Conservation (phyloP, 2,888 invertebrate genomes). For the Amorpha juglandis region DNA sequence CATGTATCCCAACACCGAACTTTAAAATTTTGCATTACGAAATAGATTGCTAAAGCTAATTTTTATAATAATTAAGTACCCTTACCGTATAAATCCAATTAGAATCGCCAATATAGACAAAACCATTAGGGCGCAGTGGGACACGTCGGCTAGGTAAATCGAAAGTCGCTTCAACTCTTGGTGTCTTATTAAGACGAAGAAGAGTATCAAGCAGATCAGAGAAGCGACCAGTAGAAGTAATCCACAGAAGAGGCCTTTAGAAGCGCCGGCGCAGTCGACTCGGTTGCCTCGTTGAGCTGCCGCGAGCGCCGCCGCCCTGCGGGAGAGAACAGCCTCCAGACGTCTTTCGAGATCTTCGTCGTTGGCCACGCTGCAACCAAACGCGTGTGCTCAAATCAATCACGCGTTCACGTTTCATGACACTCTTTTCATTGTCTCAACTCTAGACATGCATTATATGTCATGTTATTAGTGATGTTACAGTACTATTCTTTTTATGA, state of each 20-base stretch:
- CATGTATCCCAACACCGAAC: slow-evolving; percentile 3
- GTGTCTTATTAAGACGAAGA: slow-evolving; percentile 96
- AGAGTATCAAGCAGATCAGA: slow-evolving; percentile 95
- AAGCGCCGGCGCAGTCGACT: slow-evolving; percentile 97
- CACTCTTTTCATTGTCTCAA: slow-evolving; percentile 11
- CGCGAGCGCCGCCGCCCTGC: slow-evolving; percentile 93
- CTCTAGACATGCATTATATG: slow-evolving; percentile 10
- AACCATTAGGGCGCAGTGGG: slow-evolving; percentile 94
- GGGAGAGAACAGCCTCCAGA: slow-evolving; percentile 93
- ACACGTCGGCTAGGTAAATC: slow-evolving; percentile 95
- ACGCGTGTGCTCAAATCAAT: slow-evolving; percentile 69
- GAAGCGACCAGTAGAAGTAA: slow-evolving; percentile 94
- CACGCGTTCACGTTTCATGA: slow-evolving; percentile 17
- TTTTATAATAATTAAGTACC: slow-evolving; percentile 31
- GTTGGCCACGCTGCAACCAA: slow-evolving; percentile 83
- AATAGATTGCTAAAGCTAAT: slow-evolving; percentile 16
- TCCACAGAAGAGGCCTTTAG: slow-evolving; percentile 96
- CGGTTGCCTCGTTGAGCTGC: slow-evolving; percentile 92
- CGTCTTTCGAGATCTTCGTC: slow-evolving; percentile 95
- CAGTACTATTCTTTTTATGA: too few species aligned
- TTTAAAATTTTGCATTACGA: not conserved
- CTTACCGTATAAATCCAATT: slow-evolving; percentile 94
- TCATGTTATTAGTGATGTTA: not conserved
- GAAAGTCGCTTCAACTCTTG: slow-evolving; percentile 92
- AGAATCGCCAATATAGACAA: slow-evolving; percentile 95